A percentile compares a stretch with the other conserved stretches of the same genome.
Conservation (phyloP, 2,888 invertebrate species). For the Germaria angustata region DNA sequence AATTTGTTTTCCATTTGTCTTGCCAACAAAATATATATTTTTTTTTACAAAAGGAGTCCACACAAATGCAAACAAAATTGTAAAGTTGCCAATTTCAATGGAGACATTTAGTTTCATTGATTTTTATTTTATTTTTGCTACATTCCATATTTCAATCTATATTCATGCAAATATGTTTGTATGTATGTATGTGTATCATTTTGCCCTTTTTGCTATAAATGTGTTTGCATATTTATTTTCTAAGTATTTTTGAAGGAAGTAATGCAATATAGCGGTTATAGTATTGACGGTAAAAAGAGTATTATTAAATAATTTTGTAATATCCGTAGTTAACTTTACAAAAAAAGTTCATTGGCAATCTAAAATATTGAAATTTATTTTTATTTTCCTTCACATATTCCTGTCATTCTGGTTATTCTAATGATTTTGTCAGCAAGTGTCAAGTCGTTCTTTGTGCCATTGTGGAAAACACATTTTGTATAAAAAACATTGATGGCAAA, state of each 20-base stretch:
- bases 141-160: conserved; percentile 12
- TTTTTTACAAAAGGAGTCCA: conserved; percentile 26
- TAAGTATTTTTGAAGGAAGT: conserved; percentile 12
- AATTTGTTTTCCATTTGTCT: conserved; percentile 57
- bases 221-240: conserved; percentile 23
- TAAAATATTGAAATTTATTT: not conserved
- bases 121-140: conserved; percentile 39
- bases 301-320: conserved; percentile 21
- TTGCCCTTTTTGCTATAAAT: not conserved
- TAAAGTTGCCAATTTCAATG: conserved; percentile 54
- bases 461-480: no score
- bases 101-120: conserved; percentile 60
- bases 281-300: not conserved
- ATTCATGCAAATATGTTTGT: conserved; percentile 8
- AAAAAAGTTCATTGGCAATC: conserved; percentile 30
- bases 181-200: no score
- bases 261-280: conserved; percentile 6
- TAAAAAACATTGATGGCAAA: no score
- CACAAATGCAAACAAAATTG: conserved; percentile 32
- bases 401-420: not conserved
- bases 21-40: conserved; percentile 57
- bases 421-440: not conserved
- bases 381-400: not conserved
- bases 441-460: no score
- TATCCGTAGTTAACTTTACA: conserved; percentile 4